phyloP scores from a whole-genome alignment of 2,888 invertebrate species.

The Orthosia gothica region DNA sequence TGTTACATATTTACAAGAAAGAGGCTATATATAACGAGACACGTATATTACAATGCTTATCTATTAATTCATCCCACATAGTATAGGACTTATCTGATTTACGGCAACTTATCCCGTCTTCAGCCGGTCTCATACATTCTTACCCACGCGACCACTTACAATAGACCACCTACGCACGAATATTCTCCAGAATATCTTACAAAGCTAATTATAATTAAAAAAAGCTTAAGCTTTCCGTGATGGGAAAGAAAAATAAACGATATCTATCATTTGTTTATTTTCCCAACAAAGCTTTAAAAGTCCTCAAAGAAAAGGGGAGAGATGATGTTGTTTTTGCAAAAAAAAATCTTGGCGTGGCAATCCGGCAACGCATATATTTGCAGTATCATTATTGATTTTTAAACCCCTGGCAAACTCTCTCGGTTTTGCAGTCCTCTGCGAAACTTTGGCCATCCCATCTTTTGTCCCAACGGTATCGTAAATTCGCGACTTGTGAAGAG shows the following conservation, averaged over 20 bases:
- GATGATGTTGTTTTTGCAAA: conserved; percentile 3
- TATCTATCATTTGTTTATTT: conserved; percentile 21
- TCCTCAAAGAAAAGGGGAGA: conserved; percentile 8
- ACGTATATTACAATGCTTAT: conserved; percentile 1
- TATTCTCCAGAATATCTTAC: conserved; percentile 10
- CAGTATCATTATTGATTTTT: conserved; percentile 42
- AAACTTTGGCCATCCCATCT: conserved; percentile 36
- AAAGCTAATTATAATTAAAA: conserved; percentile 19
- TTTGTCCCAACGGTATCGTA: conserved; percentile 38
- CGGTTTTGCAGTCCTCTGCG: conserved; percentile 4
- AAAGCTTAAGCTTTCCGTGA: background rate
- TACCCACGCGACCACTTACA: conserved; percentile 28
- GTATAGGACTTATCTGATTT: conserved; percentile 6
- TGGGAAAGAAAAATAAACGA: conserved; percentile 9
- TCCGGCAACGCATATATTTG: conserved; percentile 35
- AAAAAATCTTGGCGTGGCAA: conserved; percentile 23
- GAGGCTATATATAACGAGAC: background rate
- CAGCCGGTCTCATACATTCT: conserved; percentile 12
- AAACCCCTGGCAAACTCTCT: conserved; percentile 17
- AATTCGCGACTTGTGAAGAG: conserved; percentile 32
- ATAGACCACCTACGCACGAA: conserved; percentile 8
- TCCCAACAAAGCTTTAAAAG: conserved; percentile 18
- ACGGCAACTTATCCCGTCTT: background rate
- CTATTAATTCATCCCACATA: conserved; percentile 9
- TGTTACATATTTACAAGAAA: conserved; percentile 12